phyloP scores from a whole-genome alignment of 2,797 vertebrate genomes.

The Cichlasoma orientale region DNA sequence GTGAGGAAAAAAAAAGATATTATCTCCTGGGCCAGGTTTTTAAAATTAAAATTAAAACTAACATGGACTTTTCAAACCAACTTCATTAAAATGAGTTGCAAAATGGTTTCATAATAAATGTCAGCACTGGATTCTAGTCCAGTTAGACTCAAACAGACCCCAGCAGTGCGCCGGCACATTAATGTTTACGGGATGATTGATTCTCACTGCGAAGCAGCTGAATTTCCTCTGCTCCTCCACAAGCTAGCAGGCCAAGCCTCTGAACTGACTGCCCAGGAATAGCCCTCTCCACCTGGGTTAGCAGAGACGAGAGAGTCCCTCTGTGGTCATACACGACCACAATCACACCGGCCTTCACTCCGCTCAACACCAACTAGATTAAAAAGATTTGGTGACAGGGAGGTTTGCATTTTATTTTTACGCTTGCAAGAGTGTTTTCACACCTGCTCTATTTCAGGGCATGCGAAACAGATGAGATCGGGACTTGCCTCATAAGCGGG shows the following conservation, averaged over 20 bases:
- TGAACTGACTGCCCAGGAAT: constrained; percentile 73
- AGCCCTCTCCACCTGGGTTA: constrained; percentile 74
- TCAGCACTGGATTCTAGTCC: background rate
- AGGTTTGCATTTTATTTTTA: background rate
- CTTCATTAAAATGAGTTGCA: background rate
- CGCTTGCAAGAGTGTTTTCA: background rate
- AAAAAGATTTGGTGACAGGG: background rate
- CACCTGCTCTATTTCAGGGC: background rate
- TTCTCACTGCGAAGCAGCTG: constrained; percentile 81
- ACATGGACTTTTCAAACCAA: background rate
- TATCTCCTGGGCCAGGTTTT: background rate
- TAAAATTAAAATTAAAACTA: background rate
- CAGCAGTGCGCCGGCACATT: background rate
- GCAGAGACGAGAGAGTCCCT: constrained; percentile 81
- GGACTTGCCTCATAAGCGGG: constrained; percentile 86
- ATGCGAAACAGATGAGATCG: background rate
- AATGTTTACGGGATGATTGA: background rate
- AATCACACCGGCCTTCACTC: constrained; percentile 73
- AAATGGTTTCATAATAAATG: background rate
- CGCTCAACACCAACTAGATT: constrained; percentile 82
- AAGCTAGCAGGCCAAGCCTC: constrained; percentile 84
- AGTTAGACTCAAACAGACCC: background rate
- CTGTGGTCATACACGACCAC: constrained; percentile 83
- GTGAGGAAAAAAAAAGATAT: background rate
- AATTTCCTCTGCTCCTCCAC: constrained; percentile 83